phyloP scores from a whole-genome alignment of 2,113 vertebrate species.

The Pycnonotus jocosus region DNA sequence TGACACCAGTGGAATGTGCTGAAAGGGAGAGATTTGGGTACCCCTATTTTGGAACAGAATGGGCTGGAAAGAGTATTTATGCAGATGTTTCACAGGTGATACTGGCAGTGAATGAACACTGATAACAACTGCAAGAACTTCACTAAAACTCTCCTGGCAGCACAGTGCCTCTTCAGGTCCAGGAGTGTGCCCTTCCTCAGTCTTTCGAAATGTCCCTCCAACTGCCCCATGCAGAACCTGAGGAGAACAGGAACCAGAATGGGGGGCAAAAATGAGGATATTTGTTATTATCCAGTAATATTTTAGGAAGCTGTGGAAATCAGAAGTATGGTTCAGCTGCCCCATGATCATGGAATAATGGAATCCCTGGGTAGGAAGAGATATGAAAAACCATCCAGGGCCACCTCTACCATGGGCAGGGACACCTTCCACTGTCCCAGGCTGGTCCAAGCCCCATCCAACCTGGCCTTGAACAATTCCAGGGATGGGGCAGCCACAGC shows the following conservation, averaged over 20 bases:
- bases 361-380: not conserved
- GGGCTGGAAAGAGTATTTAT: not conserved
- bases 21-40: not conserved
- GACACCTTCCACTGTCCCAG: not conserved
- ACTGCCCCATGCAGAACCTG: not conserved
- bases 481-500: not conserved
- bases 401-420: not conserved
- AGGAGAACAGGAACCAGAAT: not conserved
- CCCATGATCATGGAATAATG: not conserved
- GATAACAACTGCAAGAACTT: not conserved
- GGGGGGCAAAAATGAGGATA: not conserved
- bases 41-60: not conserved
- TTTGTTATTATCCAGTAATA: not conserved
- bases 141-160: not conserved
- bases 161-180: not conserved
- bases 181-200: not conserved
- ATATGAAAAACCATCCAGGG: not conserved
- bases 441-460: not conserved
- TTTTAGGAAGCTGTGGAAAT: not conserved
- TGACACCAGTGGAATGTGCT: not conserved
- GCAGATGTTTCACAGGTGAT: not conserved
- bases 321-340: not conserved
- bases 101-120: not conserved
- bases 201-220: not conserved
- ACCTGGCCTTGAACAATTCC: rapidly evolving